Evolutionary conservation across 2,797 vertebrate genomes (phyloP).

Genomic region (Ciconia nigra): DNA sequence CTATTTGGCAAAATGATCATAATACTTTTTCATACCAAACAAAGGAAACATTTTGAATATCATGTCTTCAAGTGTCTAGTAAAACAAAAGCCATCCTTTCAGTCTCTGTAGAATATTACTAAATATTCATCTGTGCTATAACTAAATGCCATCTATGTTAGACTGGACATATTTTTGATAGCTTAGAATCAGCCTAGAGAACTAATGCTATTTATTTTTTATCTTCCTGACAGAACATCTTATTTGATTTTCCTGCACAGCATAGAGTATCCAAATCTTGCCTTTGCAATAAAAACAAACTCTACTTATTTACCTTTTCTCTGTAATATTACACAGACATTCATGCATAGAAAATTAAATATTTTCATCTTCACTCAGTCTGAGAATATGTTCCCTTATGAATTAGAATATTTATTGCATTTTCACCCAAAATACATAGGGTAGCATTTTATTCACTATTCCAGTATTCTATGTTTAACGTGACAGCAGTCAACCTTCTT

Average conservation of each 20-base stretch:
- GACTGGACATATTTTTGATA: slow-evolving; percentile 57
- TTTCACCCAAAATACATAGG: neutral
- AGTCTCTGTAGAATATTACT: slow-evolving; percentile 36
- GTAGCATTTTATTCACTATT: neutral
- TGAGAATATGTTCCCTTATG: neutral
- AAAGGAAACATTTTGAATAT: slow-evolving; percentile 60
- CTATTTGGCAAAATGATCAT: slow-evolving; percentile 16
- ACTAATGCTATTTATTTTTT: slow-evolving; percentile 62
- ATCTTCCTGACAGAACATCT: slow-evolving; percentile 31
- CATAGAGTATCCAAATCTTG: neutral
- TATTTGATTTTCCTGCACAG: slow-evolving; percentile 46
- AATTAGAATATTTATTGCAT: neutral
- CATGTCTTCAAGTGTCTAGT: neutral
- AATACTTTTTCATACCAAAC: slow-evolving; percentile 22
- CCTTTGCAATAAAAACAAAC: neutral
- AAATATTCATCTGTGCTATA: slow-evolving; percentile 50
- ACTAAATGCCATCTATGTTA: slow-evolving; percentile 60
- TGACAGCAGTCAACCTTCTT: neutral
- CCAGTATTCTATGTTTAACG: neutral
- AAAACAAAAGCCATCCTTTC: slow-evolving; percentile 36
- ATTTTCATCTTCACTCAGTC: neutral
- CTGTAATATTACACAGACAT: neutral
- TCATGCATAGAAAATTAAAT: neutral
- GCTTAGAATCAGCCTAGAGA: slow-evolving; percentile 39
- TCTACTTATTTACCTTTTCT: neutral